These are phyloP conservation scores for Platycercus adscitus DNA, from an alignment of 2,113 vertebrate genomes.

Conservation along the genomic window DNA sequence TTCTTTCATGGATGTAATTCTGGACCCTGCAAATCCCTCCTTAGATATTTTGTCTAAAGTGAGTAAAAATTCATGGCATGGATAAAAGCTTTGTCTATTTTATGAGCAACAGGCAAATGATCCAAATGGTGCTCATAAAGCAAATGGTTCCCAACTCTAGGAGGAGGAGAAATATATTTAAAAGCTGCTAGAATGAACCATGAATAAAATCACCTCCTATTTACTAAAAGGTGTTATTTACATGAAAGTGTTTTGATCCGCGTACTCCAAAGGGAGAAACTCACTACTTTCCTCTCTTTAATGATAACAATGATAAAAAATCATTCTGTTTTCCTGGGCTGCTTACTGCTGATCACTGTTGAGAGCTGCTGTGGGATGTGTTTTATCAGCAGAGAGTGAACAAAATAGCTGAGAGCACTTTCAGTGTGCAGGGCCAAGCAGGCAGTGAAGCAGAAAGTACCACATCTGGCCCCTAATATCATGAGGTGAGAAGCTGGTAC, in stretches of 20 bases:
- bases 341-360: background rate
- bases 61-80: slow-evolving; percentile 65
- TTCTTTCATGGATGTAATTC: slow-evolving; percentile 64
- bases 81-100: slow-evolving; percentile 68
- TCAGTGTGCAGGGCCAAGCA: background rate
- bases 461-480: background rate
- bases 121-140: slow-evolving; percentile 64
- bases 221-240: background rate
- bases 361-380: background rate
- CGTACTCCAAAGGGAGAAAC: background rate
- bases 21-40: slow-evolving; percentile 63
- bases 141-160: slow-evolving; percentile 53
- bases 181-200: background rate
- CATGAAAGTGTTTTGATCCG: background rate
- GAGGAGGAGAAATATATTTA: slow-evolving; percentile 46
- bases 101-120: slow-evolving; percentile 61
- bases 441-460: background rate
- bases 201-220: background rate
- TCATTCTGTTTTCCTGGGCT: background rate
- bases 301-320: background rate
- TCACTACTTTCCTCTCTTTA: background rate
- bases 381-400: background rate
- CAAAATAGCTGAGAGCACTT: background rate
- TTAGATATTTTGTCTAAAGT: slow-evolving; percentile 70
- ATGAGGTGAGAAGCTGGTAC: background rate